Evolutionary conservation across 2,113 vertebrate species (phyloP), one percentile per base, ranked within the genome.

Genomic region (Capreolus pygargus): DNA sequence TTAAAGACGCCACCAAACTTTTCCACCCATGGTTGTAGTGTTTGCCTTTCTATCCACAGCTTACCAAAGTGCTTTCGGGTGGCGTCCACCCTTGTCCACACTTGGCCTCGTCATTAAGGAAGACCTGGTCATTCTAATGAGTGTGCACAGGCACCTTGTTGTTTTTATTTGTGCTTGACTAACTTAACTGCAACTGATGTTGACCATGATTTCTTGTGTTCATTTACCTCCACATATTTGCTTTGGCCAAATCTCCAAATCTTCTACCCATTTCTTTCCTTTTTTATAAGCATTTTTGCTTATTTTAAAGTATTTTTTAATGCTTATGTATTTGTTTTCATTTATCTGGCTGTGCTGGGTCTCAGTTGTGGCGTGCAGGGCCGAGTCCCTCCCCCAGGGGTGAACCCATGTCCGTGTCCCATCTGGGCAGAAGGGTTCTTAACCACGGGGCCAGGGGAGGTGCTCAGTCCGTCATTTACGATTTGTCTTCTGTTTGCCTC

Each of bases 371-470:
- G 74, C 74, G 16, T 14, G 39, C 1, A 6, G 39, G 25, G 9
- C 13, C 43, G 5, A 14, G 23, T 15, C 16, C 43, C 25, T 43
- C 39, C 7, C 23, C 25, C 3, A 0, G 43, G 43, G 25, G 11
- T 45, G 23, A 28, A 1, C 74, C 3, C 25, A 1, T 5, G 43
- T 45, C 74, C 3, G 3, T 45, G 74, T 27, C 47, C 47, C 47
- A 50, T 50, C 39, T 28, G 21, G 39, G 25, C 74, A 16, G 74
- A 43, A 43, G 23, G 23, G 7, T 1, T 28, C 39, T 8, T 78
- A 27, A 4, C 74, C 13, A 2, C 7, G 27, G 74, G 23, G 0
- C 39, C 13, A 2, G 25, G 74, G 10, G 3, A 28, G 25, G 9
- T 0, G 13, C 74, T n/a, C 43, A 33, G 33, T n/a, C 27, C 57